Evolutionary conservation across 1,140 invertebrate genomes (phyloP).

Genomic region (Zaprionus tsacasi): DNA sequence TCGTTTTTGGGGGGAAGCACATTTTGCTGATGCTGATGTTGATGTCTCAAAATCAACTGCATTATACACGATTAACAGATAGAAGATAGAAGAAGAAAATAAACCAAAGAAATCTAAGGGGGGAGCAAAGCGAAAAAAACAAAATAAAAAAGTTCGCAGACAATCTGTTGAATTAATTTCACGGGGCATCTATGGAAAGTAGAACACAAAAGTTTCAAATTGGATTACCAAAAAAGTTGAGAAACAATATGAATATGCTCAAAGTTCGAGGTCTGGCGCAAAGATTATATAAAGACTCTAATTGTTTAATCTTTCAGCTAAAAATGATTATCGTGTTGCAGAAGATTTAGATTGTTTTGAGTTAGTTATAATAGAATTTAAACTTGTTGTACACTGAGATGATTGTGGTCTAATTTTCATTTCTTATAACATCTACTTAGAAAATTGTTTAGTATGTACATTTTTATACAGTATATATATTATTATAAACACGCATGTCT

Average conservation of each 20-base stretch:
- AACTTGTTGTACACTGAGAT: neutral
- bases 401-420: neutral
- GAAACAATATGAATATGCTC: neutral
- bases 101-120: conserved; percentile 6
- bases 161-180: conserved; percentile 5
- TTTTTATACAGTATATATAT: neutral
- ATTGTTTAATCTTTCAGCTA: neutral
- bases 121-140: conserved; percentile 1
- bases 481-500: neutral
- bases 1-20: conserved; percentile 50
- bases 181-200: neutral
- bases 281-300: conserved; percentile 6
- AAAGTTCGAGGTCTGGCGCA: neutral
- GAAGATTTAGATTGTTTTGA: neutral
- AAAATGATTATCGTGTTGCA: neutral
- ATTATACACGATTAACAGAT: conserved; percentile 72
- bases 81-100: neutral
- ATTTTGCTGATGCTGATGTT: conserved; percentile 41
- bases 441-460: neutral
- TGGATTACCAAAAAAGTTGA: conserved; percentile 2
- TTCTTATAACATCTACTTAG: neutral
- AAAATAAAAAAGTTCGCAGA: neutral
- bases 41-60: conserved; percentile 64
- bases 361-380: neutral
- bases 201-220: neutral